A percentile compares a stretch with the other conserved stretches of the same genome.
phyloP scores from a whole-genome alignment of 2,888 invertebrate species.

The Eristalis intricaria region DNA sequence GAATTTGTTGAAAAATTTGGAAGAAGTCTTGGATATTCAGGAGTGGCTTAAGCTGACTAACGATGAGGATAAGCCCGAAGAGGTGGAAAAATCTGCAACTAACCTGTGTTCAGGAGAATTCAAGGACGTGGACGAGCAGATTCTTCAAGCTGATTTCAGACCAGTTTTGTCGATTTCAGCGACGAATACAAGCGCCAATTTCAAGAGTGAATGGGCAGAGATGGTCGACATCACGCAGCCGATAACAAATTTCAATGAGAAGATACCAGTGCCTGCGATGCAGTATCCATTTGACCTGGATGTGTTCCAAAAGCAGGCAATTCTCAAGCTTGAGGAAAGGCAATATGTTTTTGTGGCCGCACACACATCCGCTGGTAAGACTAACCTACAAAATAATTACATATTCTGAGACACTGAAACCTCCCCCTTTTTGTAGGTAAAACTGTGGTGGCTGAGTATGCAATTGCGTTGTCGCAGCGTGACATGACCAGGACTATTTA shows the following conservation, averaged over 20 bases:
- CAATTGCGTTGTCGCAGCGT: conserved; percentile 96
- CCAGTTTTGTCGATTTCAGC: conserved; percentile 88
- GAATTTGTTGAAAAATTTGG: conserved; percentile 78
- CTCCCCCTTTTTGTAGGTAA: conserved; percentile 82
- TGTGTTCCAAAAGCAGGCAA: conserved; percentile 98
- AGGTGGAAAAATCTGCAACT: conserved; percentile 69
- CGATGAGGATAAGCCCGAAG: conserved; percentile 70
- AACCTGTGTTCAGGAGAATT: conserved; percentile 73
- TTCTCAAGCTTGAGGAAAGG: conserved; percentile 95
- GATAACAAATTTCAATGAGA: conserved; percentile 90
- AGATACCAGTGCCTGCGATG: conserved; percentile 92
- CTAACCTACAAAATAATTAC: background rate
- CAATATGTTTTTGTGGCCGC: conserved; percentile 99
- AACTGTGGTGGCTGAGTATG: conserved; percentile 99
- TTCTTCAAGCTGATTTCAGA: conserved; percentile 81
- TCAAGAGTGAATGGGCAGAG: conserved; percentile 90
- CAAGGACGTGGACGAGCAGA: conserved; percentile 77
- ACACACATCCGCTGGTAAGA: conserved; percentile 95
- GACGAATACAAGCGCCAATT: conserved; percentile 80
- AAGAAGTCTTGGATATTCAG: conserved; percentile 78
- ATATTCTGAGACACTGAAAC: background rate
- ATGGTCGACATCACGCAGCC: conserved; percentile 91
- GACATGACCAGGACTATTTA: conserved; percentile 97
- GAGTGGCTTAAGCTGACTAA: conserved; percentile 78
- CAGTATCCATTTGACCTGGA: conserved; percentile 96